A percentile compares a stretch with the other conserved stretches of the same genome.
phyloP scores from a whole-genome alignment of 2,113 vertebrate species.

The Carassius carassius region DNA sequence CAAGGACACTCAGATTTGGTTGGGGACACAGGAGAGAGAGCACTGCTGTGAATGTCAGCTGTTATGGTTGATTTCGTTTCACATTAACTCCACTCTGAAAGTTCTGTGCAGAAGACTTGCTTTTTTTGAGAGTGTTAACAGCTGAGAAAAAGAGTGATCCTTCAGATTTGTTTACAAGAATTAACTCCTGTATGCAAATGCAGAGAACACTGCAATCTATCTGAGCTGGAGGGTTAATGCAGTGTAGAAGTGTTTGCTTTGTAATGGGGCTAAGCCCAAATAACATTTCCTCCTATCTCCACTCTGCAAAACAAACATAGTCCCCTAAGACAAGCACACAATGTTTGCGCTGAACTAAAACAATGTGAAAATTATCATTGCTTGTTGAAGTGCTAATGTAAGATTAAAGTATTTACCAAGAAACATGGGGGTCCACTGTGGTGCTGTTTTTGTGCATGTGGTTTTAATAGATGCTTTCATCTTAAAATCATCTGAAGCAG shows the following conservation, averaged over 20 bases:
- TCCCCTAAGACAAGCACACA: constrained; percentile 68
- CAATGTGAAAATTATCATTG: constrained; percentile 55
- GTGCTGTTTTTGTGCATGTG: constrained; percentile 23
- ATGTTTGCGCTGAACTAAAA: constrained; percentile 63
- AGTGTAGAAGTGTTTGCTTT: constrained; percentile 59
- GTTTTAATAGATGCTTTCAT: constrained; percentile 5
- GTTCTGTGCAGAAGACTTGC: neutral
- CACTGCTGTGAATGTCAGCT: constrained; percentile 27
- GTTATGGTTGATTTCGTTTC: neutral
- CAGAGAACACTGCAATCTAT: neutral
- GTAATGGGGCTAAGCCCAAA: constrained; percentile 60
- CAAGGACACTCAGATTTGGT: neutral
- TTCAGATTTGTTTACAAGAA: constrained; percentile 7
- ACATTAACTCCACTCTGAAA: neutral
- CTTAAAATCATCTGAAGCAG: neutral
- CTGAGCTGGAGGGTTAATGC: constrained; percentile 32
- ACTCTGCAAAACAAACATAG: constrained; percentile 62
- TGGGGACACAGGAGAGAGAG: constrained; percentile 31
- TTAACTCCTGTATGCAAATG: constrained; percentile 13
- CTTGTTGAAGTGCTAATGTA: constrained; percentile 64
- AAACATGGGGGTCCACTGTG: constrained; percentile 65
- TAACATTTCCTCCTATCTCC: constrained; percentile 60
- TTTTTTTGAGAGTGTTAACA: neutral
- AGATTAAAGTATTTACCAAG: constrained; percentile 75
- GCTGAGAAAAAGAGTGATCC: neutral